phyloP scores from a whole-genome alignment of 2,113 vertebrate genomes.

The Gallinago paraguaiae region DNA sequence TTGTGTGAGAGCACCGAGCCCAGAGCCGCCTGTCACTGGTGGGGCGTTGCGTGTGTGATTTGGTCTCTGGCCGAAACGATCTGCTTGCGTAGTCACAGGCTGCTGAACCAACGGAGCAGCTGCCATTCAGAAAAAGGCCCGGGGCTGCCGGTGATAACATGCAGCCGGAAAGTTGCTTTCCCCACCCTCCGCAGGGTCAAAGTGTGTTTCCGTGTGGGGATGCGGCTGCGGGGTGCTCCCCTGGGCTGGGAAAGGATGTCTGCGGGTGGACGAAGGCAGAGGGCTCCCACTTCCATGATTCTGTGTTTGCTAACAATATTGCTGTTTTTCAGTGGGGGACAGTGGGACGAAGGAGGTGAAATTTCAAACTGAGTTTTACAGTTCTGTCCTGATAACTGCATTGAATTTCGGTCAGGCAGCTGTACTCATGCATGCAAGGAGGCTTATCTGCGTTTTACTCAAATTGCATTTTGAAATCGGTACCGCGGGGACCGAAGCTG shows the following conservation, averaged over 20 bases:
- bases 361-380: not conserved
- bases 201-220: not conserved
- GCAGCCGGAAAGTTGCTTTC: not conserved
- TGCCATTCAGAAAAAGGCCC: not conserved
- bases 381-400: not conserved
- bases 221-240: not conserved
- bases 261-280: fast-evolving
- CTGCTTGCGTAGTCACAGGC: not conserved
- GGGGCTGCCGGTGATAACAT: not conserved
- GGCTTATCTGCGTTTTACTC: not conserved
- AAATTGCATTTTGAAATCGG: not conserved
- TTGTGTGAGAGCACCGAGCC: not conserved
- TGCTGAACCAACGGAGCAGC: not conserved
- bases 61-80: not conserved
- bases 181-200: not conserved
- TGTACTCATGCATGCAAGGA: not conserved
- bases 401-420: not conserved
- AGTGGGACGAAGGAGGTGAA: not conserved
- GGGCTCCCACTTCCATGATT: not conserved
- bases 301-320: fast-evolving
- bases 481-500: not conserved
- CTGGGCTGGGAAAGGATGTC: not conserved
- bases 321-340: not conserved
- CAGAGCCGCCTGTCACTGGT: not conserved
- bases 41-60: not conserved